phyloP scores from a whole-genome alignment of 2,888 invertebrate species.

The Lasioglossum vierecki region DNA sequence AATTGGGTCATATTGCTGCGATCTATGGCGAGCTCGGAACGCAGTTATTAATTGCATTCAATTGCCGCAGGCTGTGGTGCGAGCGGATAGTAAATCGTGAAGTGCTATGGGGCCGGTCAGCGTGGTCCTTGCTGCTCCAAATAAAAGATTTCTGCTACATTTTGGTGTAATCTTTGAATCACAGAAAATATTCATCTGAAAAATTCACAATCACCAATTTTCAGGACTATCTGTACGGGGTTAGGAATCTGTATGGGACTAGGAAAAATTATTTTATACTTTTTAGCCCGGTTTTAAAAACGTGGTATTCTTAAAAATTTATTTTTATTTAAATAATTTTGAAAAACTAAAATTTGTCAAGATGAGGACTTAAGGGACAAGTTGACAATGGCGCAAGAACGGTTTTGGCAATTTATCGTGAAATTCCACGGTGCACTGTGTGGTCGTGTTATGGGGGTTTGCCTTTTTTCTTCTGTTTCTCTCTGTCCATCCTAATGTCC shows the following conservation, averaged over 20 bases:
- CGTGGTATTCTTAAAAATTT: too few species aligned
- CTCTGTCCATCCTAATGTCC: background rate
- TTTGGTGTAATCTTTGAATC: background rate
- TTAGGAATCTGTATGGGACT: too few species aligned
- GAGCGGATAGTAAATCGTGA: slow-evolving; percentile 43
- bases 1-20: slow-evolving; percentile 29
- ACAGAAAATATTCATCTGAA: background rate
- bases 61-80: slow-evolving; percentile 27
- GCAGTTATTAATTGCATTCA: slow-evolving; percentile 42
- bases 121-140: slow-evolving; percentile 6
- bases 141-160: background rate
- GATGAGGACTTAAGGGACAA: background rate
- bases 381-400: background rate
- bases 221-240: too few species aligned
- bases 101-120: slow-evolving; percentile 15
- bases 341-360: too few species aligned
- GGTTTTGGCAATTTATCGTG: background rate
- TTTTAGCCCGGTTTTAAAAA: too few species aligned
- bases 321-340: too few species aligned
- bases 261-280: too few species aligned
- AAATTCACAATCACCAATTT: too few species aligned
- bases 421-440: background rate
- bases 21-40: slow-evolving; percentile 21
- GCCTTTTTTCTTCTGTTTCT: background rate
- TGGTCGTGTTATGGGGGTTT: background rate